A percentile compares a stretch with the other conserved stretches of the same genome.
Conservation (phyloP, 2,113 vertebrate species). For the Steatornis caripensis region DNA sequence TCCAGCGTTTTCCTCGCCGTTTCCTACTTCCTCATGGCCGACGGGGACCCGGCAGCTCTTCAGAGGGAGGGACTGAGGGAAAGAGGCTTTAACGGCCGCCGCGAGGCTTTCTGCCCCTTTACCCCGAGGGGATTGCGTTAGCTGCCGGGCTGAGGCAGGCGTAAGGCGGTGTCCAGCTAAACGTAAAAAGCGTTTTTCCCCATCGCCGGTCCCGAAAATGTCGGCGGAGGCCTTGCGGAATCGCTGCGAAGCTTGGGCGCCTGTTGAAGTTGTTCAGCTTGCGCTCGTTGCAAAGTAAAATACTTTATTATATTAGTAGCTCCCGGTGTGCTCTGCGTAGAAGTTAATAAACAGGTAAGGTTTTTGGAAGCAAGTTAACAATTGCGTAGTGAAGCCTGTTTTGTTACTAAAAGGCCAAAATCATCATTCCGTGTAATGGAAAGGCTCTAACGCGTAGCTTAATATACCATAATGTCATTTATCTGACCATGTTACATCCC, state of each 20-base stretch:
- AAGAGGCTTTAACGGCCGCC: neutral
- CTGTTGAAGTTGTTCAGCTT: neutral
- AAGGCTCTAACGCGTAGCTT: neutral
- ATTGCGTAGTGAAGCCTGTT: neutral
- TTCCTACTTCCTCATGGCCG: neutral
- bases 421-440: accelerated
- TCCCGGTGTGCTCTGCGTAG: accelerated
- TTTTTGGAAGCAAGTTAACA: neutral
- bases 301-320: neutral
- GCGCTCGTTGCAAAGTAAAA: neutral
- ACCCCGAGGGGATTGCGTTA: no score
- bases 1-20: neutral
- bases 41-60: neutral
- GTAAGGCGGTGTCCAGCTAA: neutral
- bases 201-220: neutral
- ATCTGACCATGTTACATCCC: neutral
- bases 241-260: accelerated
- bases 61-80: neutral
- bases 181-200: accelerated
- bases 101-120: neutral
- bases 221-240: neutral
- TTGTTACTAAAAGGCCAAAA: neutral
- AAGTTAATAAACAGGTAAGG: neutral
- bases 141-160: no score
- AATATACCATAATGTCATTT: no score